Percentiles rank a stretch among this genome's conserved stretches.
These are phyloP conservation scores for Ceryle rudis DNA, from an alignment of 2,797 vertebrate genomes.

Conservation along the genomic window DNA sequence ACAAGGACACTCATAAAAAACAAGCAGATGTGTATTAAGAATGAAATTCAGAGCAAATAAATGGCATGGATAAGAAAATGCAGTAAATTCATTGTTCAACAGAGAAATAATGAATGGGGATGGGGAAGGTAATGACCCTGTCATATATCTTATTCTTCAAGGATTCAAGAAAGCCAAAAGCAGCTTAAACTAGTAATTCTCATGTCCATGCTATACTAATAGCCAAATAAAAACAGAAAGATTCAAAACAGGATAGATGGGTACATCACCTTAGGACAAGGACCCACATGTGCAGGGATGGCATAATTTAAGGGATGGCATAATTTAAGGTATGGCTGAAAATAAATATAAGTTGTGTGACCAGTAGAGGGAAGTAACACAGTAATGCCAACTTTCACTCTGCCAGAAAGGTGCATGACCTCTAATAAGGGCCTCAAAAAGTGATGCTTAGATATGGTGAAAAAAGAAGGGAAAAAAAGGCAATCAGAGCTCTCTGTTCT, in stretches of 20 bases:
- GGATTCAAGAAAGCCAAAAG: background rate
- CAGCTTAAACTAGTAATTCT: background rate
- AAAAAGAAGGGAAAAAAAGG: background rate
- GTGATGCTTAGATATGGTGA: background rate
- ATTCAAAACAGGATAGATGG: background rate
- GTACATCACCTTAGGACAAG: background rate
- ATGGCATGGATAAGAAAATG: background rate
- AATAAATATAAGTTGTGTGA: background rate
- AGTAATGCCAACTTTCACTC: background rate
- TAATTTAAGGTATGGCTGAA: background rate
- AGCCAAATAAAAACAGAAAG: background rate
- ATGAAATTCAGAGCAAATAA: slow-evolving; percentile 13
- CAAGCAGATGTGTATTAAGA: background rate
- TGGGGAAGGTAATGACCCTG: background rate
- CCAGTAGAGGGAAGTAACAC: background rate
- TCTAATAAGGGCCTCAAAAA: background rate
- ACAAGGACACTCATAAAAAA: background rate
- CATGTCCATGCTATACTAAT: background rate
- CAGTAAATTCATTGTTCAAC: background rate
- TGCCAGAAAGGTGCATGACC: background rate
- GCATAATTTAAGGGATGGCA: background rate
- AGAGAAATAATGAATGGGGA: background rate
- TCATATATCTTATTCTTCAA: background rate
- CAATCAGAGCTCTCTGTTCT: background rate
- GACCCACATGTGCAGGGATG: background rate